Evolutionary conservation across 2,113 vertebrate species (phyloP), one percentile per base, ranked within the genome.

Genomic region (Gopherus flavomarginatus): DNA sequence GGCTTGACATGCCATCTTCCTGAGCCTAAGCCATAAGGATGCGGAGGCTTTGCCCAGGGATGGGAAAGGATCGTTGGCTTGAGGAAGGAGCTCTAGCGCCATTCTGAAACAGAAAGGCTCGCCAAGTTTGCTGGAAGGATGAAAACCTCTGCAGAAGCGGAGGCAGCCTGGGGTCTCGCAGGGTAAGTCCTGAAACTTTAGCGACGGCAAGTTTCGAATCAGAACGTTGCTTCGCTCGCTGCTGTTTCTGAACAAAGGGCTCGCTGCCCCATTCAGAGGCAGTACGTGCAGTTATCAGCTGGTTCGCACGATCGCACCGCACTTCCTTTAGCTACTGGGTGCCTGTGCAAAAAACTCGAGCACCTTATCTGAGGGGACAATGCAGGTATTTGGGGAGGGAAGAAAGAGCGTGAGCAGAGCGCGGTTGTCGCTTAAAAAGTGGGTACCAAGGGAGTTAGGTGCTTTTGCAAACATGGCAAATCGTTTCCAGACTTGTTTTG

Each of bases 171-270:
- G 96, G 94, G 97, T 95, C 95, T 96, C 57, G 94, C 96, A 82
- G 97, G 98, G 99, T 99, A 98, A 98, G 98, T 98, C 82, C 85
- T 59, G 53, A 95, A 96, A 88, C 65, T 95, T 97, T 82, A 62
- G 82, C 85, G 75, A 87, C 80, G 92, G 24, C 85, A 97, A 86
- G 16, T 95, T 89, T 96, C 85, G 85, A 88, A 42, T 42, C 81
- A 87, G 87, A 95, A 59, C 59, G 2, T 87, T 2, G 11, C 82
- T 93, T 85, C 94, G 22, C 82, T 93, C 90, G 50, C 50, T 93
- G 85, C 47, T 21, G 65, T 1, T 65, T 90, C 88, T 6, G 52
- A 89, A 97, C 89, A 95, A 95, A 94, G 93, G 91, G 57, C 59
- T 93, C 81, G 87, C 75, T 0, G 52, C 88, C 95, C 79, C 79